Base-by-base conservation (phyloP, 2,797 vertebrate species). In the Malacoraja senta region DNA sequence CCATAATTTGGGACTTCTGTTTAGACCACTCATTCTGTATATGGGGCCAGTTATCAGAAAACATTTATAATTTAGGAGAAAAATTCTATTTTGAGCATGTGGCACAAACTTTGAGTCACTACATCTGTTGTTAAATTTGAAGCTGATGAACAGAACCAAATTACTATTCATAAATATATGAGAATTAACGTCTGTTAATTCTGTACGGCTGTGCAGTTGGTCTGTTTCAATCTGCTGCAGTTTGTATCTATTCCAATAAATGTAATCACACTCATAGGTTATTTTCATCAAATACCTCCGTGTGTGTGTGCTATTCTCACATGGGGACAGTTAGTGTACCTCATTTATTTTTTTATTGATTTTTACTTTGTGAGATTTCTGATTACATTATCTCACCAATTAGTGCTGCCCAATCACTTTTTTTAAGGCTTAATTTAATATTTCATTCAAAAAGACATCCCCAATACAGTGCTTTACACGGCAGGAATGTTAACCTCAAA, bases 81-180 rank as follows among this genome's bases (percentile, higher is more conserved):
- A 58, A 86, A 63, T 19, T 86, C 29, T 32, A 86, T 86, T 86
- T 63, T 58, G 58, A 63, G 58, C 83, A 61, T 86, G 58, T 61
- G 83, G 83, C 83, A 32, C 83, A 26, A 63, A 58, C 29, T 13
- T 86, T 4, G 13, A 63, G 83, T 86, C 83, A 86, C 58, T n/a
- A 13, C 58, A 61, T 86, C 58, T 24, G 80, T 77, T 76, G 72
- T 81, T 81, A 3, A 84, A 84, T 84, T 61, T 86, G 58, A 86
- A n/a, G 29, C 12, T n/a, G 83, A 84, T n/a, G 58, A 61, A 61
- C 58, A 86, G 10, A n/a, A 61, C 6, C 13, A 86, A n/a, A 86
- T 86, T 86, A 86, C 61, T 63, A 86, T 86, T 63, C 26, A 86
- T 86, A 15, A 86, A 19, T 29, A n/a, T 29, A 86, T 29, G 83